Conservation (phyloP, 2,888 invertebrate species). For the Cacoxenus indagator region DNA sequence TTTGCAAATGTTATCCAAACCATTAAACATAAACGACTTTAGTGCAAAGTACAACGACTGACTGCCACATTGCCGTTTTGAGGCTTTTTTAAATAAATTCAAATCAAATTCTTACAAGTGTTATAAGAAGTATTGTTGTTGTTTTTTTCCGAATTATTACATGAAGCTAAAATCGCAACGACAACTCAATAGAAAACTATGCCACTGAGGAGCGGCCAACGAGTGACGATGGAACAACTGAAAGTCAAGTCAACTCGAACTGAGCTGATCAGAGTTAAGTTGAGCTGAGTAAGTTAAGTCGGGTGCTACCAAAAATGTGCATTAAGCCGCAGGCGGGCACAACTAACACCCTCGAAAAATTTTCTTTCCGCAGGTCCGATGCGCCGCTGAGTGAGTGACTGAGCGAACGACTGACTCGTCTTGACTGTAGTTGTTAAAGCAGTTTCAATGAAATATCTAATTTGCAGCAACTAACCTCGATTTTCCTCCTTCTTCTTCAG, state of each 20-base stretch:
- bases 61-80: conserved; percentile 19
- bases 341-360: conserved; percentile 20
- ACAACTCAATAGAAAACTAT: conserved; percentile 44
- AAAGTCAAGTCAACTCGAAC: neutral
- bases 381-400: conserved; percentile 16
- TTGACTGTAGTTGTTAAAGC: neutral
- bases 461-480: conserved; percentile 11
- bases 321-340: neutral
- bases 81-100: conserved; percentile 46
- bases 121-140: conserved; percentile 4
- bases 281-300: too few species aligned
- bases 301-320: neutral
- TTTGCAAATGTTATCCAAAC: conserved; percentile 49
- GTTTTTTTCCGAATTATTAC: conserved; percentile 24
- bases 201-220: conserved; percentile 50
- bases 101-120: conserved; percentile 39
- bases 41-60: conserved; percentile 23
- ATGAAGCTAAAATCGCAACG: neutral
- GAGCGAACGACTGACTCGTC: neutral
- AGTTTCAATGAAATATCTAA: conserved; percentile 17
- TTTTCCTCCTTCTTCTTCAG: neutral
- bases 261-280: neutral
- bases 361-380: conserved; percentile 16
- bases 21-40: conserved; percentile 47
- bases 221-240: conserved; percentile 3